A percentile compares a stretch with the other conserved stretches of the same genome.
These are phyloP conservation scores for Noctua comes DNA, from an alignment of 2,888 invertebrate species.

Conservation along the genomic window DNA sequence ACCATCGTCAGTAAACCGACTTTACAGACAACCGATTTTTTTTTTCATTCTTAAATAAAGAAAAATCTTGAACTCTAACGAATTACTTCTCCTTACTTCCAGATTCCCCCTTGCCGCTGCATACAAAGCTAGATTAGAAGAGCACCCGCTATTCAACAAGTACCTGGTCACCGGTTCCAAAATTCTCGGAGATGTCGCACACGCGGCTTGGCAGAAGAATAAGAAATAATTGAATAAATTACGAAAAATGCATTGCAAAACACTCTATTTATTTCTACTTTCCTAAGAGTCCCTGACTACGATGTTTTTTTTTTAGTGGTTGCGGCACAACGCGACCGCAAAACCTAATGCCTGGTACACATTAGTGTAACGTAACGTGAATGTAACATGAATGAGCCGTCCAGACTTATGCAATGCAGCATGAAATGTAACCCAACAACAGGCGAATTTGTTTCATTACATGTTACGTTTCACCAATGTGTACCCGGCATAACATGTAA, in stretches of 20 bases:
- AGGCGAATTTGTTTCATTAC: too few relatives aligned
- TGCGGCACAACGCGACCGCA: background rate
- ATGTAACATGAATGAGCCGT: too few relatives aligned
- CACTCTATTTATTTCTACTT: background rate
- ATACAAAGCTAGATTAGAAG: constrained; percentile 59
- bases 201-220: constrained; percentile 71
- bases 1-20: too few relatives aligned
- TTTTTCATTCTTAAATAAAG: background rate
- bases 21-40: too few relatives aligned
- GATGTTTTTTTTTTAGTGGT: background rate
- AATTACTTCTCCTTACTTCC: background rate
- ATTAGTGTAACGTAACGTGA: too few relatives aligned
- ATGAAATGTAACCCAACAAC: too few relatives aligned
- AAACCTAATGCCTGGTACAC: too few relatives aligned
- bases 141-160: constrained; percentile 72
- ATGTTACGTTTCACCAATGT: too few relatives aligned
- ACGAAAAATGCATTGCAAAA: background rate
- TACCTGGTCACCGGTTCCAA: constrained; percentile 66
- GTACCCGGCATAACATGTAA: background rate
- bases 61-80: background rate
- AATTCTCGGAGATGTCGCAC: constrained; percentile 56
- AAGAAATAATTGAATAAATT: constrained; percentile 47
- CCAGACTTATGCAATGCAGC: too few relatives aligned
- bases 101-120: constrained; percentile 56
- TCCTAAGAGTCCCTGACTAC: background rate